Conservation (phyloP, 1,140 invertebrate species). For the Leptopilina clavipes region DNA sequence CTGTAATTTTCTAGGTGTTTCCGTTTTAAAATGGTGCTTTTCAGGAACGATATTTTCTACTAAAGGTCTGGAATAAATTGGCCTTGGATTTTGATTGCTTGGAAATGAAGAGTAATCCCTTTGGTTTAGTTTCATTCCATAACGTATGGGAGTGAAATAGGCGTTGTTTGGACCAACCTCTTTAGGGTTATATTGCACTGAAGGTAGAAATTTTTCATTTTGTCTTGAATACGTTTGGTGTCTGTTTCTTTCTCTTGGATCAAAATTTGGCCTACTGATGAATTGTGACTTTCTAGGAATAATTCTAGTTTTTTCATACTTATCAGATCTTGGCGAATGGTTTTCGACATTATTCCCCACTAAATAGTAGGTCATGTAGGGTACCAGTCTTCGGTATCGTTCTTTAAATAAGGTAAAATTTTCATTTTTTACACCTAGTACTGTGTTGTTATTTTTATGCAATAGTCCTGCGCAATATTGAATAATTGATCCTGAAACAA, state of each 20-base stretch:
- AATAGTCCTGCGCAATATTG: slow-evolving; percentile 30
- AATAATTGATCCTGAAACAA: slow-evolving; percentile 54
- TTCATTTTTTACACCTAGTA: slow-evolving; percentile 49
- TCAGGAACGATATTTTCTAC: slow-evolving; percentile 8
- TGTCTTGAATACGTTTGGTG: slow-evolving; percentile 28
- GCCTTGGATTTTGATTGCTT: slow-evolving; percentile 29
- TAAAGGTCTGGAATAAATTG: slow-evolving; percentile 2
- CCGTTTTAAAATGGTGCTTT: slow-evolving; percentile 49
- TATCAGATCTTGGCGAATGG: slow-evolving; percentile 38
- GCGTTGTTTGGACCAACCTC: slow-evolving; percentile 61
- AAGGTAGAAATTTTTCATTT: slow-evolving; percentile 67
- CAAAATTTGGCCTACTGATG: slow-evolving; percentile 38
- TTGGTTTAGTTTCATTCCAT: slow-evolving; percentile 59
- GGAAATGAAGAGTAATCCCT: slow-evolving; percentile 53
- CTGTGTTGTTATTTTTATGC: slow-evolving; percentile 47
- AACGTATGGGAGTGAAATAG: slow-evolving; percentile 67
- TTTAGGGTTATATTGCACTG: slow-evolving; percentile 70
- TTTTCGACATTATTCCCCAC: slow-evolving; percentile 76
- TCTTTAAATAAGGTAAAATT: slow-evolving; percentile 73
- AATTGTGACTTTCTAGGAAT: slow-evolving; percentile 43
- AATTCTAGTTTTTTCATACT: slow-evolving; percentile 35
- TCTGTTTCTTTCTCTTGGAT: slow-evolving; percentile 38
- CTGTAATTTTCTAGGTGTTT: slow-evolving; percentile 55
- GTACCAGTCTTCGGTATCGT: slow-evolving; percentile 84
- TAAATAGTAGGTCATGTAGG: slow-evolving; percentile 87